Evolutionary conservation across 2,888 invertebrate species (phyloP).

Genomic region (Venusia cambrica): DNA sequence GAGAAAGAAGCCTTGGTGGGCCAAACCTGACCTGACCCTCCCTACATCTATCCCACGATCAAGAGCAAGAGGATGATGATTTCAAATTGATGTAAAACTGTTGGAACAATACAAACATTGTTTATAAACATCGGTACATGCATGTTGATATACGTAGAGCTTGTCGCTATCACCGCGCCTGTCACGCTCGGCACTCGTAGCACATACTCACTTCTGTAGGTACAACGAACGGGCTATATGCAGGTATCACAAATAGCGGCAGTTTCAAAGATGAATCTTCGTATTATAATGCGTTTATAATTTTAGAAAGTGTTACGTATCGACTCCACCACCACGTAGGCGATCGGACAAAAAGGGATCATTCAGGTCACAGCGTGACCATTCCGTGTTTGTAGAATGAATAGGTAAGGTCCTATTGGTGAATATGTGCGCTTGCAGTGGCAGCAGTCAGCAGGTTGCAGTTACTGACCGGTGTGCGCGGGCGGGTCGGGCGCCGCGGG

Average conservation of each 20-base stretch:
- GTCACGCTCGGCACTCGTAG: not conserved
- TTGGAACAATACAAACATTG: slow-evolving; percentile 13
- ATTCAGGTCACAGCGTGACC: slow-evolving; percentile 11
- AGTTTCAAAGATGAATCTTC: slow-evolving; percentile 21
- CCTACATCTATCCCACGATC: too few relatives aligned
- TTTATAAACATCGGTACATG: slow-evolving; percentile 20
- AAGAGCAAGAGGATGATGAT: too few relatives aligned
- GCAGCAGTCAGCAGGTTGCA: slow-evolving; percentile 28
- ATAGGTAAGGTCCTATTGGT: too few relatives aligned
- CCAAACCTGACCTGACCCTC: too few relatives aligned
- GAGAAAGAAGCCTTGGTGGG: too few relatives aligned
- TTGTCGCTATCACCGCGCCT: slow-evolving; percentile 2
- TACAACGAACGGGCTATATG: slow-evolving; percentile 8
- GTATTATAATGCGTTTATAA: slow-evolving; percentile 29
- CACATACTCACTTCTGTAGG: too few relatives aligned
- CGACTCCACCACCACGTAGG: slow-evolving; percentile 9
- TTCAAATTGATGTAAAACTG: too few relatives aligned
- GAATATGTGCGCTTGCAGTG: slow-evolving; percentile 11
- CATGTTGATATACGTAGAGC: slow-evolving; percentile 1
- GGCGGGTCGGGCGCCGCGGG: slow-evolving; percentile 51
- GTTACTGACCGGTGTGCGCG: slow-evolving; percentile 67
- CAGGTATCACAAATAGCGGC: slow-evolving; percentile 17
- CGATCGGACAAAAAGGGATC: slow-evolving; percentile 17
- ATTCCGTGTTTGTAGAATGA: slow-evolving; percentile 11
- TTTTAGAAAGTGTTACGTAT: slow-evolving; percentile 30